These are phyloP conservation scores for Keiferia lycopersicella DNA, from an alignment of 2,888 invertebrate genomes.

Conservation along the genomic window DNA sequence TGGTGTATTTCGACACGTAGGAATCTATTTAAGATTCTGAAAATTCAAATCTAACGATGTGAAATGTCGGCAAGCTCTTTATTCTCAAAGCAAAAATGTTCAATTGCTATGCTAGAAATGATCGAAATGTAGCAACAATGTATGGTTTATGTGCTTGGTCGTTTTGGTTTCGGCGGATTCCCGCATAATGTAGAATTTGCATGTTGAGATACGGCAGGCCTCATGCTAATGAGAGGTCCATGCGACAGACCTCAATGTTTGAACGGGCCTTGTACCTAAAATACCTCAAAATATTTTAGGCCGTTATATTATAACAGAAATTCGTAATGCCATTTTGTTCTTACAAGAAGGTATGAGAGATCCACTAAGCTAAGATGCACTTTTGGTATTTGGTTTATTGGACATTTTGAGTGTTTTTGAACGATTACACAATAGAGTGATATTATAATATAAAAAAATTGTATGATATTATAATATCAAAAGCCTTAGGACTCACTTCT, in stretches of 20 bases:
- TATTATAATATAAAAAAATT: no score
- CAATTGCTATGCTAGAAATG: not conserved
- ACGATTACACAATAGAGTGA: no score
- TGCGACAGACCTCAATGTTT: not conserved
- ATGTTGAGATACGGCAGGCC: conserved; percentile 33
- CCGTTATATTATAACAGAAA: no score
- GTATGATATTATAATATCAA: not conserved
- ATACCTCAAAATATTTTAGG: not conserved
- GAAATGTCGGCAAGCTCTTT: not conserved
- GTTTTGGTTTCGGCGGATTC: conserved; percentile 39
- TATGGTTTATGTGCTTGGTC: conserved; percentile 15
- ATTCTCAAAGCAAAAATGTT: not conserved
- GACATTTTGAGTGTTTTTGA: no score
- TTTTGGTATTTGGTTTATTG: no score
- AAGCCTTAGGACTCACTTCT: conserved; percentile 14
- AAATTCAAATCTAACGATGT: no score
- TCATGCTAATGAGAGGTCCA: conserved; percentile 20
- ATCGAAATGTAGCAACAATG: not conserved
- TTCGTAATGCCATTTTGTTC: no score
- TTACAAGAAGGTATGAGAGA: no score
- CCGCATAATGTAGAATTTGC: conserved; percentile 43
- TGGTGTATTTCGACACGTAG: no score
- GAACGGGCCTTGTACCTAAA: not conserved
- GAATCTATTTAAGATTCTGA: no score
- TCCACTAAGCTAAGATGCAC: no score